phyloP scores from a whole-genome alignment of 2,113 vertebrate species.

The Sinocyclocheilus maitianheensis region DNA sequence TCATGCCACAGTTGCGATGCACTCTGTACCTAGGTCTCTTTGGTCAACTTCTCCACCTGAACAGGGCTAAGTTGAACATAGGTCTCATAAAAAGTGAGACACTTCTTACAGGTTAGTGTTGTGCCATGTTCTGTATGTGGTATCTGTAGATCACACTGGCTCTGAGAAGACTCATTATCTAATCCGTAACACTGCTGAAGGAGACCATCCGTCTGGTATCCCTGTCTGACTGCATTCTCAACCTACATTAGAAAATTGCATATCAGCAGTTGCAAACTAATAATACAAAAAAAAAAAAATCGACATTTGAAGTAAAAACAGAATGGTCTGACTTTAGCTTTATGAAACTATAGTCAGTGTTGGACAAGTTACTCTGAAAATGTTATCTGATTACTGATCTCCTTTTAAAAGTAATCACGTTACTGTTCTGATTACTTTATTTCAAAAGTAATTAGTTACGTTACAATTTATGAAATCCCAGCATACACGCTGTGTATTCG shows the following conservation, averaged over 20 bases:
- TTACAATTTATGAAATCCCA: too few relatives aligned
- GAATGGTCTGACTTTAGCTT: too few relatives aligned
- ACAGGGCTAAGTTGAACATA: neutral
- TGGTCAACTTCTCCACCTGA: neutral
- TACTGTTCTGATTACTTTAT: too few relatives aligned
- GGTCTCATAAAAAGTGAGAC: neutral
- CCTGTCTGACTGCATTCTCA: slow-evolving; percentile 42
- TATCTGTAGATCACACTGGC: neutral
- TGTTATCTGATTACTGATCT: too few relatives aligned
- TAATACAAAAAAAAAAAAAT: too few relatives aligned
- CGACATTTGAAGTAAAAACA: too few relatives aligned
- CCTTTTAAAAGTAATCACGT: too few relatives aligned
- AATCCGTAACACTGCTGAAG: slow-evolving; percentile 14
- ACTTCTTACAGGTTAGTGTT: neutral
- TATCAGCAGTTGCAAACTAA: neutral
- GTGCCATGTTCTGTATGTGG: neutral
- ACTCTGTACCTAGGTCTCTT: neutral
- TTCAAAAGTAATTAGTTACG: too few relatives aligned
- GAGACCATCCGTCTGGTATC: neutral
- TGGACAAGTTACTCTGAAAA: too few relatives aligned
- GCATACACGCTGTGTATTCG: too few relatives aligned
- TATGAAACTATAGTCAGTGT: too few relatives aligned
- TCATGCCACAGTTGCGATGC: slow-evolving; percentile 21
- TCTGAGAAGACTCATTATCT: neutral
- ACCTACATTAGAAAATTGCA: slow-evolving; percentile 21